Base-by-base conservation (phyloP, 2,888 invertebrate genomes). In the Heterodera filipjevi region DNA sequence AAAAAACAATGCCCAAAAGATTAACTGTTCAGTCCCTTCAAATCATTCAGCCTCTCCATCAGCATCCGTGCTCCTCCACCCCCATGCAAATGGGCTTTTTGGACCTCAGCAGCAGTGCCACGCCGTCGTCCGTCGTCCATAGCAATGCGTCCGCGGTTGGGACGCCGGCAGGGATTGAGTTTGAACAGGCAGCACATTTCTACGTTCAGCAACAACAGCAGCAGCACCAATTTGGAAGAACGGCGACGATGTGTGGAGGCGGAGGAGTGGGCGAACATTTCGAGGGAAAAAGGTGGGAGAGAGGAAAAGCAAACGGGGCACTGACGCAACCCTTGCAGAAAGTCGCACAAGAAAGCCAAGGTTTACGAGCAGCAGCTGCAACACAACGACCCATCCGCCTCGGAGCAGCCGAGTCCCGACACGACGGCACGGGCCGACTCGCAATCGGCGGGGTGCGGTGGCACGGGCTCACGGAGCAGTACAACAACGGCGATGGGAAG, bases 61-160 rank as follows among this genome's bases (percentile, higher is more conserved):
- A 68, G 30, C 68, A 68, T 14, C 68, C 68, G 68, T 68, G 68
- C 22, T 68, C 68, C 14, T 68, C 68, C 19, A 33, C 68, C 10
- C 68, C 68, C 8, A 32, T 35, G 68, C 68, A 68, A 35, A 68
- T 68, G 68, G 68, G 68, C 68, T 68, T 35, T 33, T 68, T 68
- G 68, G 68, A 68, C 68, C 33, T 68, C 5, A 33, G 68, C 68
- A 68, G 33, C 35, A 35, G 33, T 32, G 68, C 33, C 35, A 68
- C 68, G 19, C 68, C 68, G 19, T 68, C 68, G 16, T 68, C 68
- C 33, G 32, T 22, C 14, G 68, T 35, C 16, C 16, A 35, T 3
- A 33, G 68, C 68, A 68, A 35, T 14, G 27, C 32, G 22, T 68
- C 68, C 5, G 68, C 68, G 35, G 35, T 32, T 33, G 68, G 33